Evolutionary conservation across 2,797 vertebrate genomes (phyloP).

Genomic region (Capromys pilorides): DNA sequence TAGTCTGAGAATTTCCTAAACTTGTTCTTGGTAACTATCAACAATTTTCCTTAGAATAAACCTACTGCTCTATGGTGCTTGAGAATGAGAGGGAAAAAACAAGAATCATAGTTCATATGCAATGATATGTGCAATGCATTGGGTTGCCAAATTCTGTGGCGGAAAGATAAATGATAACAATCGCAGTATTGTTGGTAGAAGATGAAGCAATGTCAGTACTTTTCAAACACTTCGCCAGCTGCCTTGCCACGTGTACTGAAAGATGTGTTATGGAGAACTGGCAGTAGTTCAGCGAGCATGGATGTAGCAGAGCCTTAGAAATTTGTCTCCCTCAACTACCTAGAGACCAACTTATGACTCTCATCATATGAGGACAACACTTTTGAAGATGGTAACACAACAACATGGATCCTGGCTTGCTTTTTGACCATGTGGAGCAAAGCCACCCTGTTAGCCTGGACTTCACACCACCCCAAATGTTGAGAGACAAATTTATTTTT

Average conservation of each 20-base stretch:
- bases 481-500: not conserved
- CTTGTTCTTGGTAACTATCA: not conserved
- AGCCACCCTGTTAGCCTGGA: not conserved
- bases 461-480: not conserved
- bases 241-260: not conserved
- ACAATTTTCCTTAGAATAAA: not conserved
- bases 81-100: not conserved
- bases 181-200: conserved; percentile 10
- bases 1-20: not conserved
- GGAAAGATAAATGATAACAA: conserved; percentile 39
- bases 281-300: not conserved
- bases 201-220: conserved; percentile 12
- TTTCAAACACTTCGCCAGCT: conserved; percentile 19
- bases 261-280: not conserved
- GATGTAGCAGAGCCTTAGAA: not conserved
- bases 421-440: conserved; percentile 15
- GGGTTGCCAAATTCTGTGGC: not conserved
- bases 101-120: not conserved
- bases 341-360: not conserved
- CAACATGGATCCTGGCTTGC: not conserved
- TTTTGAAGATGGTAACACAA: not conserved
- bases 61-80: not conserved
- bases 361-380: not conserved
- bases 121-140: not conserved
- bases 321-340: conserved; percentile 23